Percentiles rank a stretch among this genome's conserved stretches.
phyloP scores from a whole-genome alignment of 2,113 vertebrate genomes.

The Gymnogyps californianus region DNA sequence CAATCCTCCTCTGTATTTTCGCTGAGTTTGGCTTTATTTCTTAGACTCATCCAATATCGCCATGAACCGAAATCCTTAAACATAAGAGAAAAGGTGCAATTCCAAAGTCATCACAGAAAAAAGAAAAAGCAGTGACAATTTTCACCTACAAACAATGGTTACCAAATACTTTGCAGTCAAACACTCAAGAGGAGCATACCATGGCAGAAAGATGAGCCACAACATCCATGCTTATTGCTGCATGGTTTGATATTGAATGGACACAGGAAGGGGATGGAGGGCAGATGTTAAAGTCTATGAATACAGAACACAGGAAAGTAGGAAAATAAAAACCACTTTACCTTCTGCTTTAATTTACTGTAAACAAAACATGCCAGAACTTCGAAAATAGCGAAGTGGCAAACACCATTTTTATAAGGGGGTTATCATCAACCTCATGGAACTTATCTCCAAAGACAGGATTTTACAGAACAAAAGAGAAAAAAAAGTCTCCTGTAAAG shows the following conservation, averaged over 20 bases:
- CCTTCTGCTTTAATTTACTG: background rate
- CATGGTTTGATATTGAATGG: background rate
- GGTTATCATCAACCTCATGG: background rate
- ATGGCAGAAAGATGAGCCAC: background rate
- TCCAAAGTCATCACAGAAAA: background rate
- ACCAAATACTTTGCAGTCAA: background rate
- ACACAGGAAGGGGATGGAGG: background rate
- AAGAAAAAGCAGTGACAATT: background rate
- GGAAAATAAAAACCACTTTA: background rate
- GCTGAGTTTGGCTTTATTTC: background rate
- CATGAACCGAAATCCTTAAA: background rate
- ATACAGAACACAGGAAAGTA: background rate
- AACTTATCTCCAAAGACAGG: background rate
- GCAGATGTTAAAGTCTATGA: background rate
- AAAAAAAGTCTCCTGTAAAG: background rate
- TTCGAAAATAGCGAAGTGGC: background rate
- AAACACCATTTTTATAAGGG: background rate
- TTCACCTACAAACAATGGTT: background rate
- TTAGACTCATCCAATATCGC: background rate
- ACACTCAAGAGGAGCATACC: background rate
- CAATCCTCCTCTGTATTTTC: background rate
- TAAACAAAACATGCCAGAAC: background rate
- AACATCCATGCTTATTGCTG: background rate
- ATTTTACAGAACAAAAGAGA: background rate
- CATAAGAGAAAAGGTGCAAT: background rate